Conservation (phyloP, 2,113 vertebrate species). For the Galeopterus variegatus region DNA sequence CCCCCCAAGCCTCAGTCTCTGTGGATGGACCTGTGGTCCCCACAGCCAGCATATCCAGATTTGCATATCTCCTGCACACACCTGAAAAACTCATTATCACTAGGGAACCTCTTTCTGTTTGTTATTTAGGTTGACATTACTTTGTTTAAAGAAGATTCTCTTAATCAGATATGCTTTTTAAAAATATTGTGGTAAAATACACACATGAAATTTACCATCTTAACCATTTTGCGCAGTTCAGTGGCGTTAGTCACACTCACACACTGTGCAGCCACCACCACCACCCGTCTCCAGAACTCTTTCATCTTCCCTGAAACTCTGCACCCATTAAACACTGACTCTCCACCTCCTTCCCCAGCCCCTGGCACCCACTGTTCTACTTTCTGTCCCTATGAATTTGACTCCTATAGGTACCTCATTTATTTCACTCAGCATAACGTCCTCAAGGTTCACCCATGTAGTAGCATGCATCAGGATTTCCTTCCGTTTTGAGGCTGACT, state of each 20-base stretch:
- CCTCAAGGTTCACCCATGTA: rapidly evolving
- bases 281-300: rapidly evolving
- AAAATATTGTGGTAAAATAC: background rate
- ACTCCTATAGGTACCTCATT: rapidly evolving
- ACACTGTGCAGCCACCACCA: rapidly evolving
- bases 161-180: background rate
- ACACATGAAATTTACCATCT: background rate
- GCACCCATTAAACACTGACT: background rate
- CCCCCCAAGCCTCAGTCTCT: too few species aligned
- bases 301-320: background rate
- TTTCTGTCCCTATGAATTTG: rapidly evolving
- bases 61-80: too few species aligned
- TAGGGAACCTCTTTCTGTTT: too few species aligned
- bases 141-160: background rate
- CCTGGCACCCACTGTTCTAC: rapidly evolving
- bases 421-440: rapidly evolving
- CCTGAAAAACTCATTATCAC: too few species aligned
- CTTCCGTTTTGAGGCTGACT: background rate
- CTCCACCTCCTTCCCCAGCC: rapidly evolving
- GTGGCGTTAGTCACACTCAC: rapidly evolving
- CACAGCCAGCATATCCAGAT: too few species aligned
- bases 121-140: too few species aligned
- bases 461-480: background rate
- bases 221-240: too few species aligned
- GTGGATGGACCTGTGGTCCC: too few species aligned